Conservation (phyloP, 2,797 vertebrate species). For the Liasis olivaceus region DNA sequence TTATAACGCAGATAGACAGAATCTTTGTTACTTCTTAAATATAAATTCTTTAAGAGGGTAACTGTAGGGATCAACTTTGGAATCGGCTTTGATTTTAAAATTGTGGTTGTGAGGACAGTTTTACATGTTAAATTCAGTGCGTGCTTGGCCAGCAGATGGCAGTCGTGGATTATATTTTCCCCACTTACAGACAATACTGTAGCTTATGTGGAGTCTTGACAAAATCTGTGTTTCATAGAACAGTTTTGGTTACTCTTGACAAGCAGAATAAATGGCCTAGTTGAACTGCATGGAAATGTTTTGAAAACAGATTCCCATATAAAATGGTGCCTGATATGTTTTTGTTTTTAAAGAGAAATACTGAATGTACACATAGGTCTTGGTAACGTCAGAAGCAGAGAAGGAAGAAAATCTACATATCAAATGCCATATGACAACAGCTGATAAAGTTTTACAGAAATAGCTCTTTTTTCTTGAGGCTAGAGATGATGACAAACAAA, state of each 20-base stretch:
- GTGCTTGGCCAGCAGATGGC: slow-evolving; percentile 59
- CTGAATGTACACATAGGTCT: neutral
- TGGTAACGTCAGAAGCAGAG: neutral
- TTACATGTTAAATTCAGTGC: neutral
- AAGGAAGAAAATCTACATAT: neutral
- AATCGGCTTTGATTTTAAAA: neutral
- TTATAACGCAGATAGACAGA: neutral
- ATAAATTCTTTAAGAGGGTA: neutral
- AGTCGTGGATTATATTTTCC: neutral
- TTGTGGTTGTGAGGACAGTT: neutral
- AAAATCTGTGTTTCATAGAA: neutral
- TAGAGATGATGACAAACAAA: neutral
- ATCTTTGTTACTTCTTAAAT: neutral
- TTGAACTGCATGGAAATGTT: neutral
- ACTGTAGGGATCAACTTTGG: neutral
- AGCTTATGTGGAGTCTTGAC: neutral
- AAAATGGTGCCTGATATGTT: neutral
- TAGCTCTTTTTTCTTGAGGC: neutral
- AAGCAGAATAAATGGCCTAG: neutral
- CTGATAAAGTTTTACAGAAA: too few species aligned
- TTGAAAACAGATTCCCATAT: neutral
- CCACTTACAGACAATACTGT: rapidly evolving
- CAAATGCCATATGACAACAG: neutral
- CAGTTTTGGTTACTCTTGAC: neutral
- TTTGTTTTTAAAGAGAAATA: neutral